Conservation (phyloP, 2,113 vertebrate species). For the Labeo rohita region DNA sequence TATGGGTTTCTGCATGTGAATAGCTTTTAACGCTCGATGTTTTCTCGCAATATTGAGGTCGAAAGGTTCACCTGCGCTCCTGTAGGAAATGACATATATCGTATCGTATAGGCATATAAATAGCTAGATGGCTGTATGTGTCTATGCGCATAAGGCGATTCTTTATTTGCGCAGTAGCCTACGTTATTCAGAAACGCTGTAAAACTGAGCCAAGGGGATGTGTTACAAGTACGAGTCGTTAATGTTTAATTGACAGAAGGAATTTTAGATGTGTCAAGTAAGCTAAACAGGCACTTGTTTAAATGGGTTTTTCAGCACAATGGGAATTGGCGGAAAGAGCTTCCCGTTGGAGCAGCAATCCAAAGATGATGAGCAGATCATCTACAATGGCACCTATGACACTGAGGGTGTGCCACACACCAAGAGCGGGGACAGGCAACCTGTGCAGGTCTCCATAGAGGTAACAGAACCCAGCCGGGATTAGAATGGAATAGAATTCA, state of each 20-base stretch:
- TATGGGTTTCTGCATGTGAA: background rate
- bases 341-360: slow-evolving; percentile 91
- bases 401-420: slow-evolving; percentile 96
- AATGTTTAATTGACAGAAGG: background rate
- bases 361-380: slow-evolving; percentile 83
- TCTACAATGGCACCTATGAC: slow-evolving; percentile 88
- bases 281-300: slow-evolving; percentile 42
- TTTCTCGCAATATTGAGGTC: too few relatives aligned
- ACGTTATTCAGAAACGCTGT: background rate
- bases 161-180: background rate
- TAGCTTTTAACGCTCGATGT: background rate
- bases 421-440: slow-evolving; percentile 96
- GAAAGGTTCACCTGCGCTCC: background rate
- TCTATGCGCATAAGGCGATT: background rate
- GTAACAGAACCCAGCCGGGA: slow-evolving; percentile 67
- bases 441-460: slow-evolving; percentile 90
- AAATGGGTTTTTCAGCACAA: slow-evolving; percentile 79
- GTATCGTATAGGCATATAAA: background rate
- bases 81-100: background rate
- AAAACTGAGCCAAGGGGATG: background rate
- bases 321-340: slow-evolving; percentile 87
- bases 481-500: background rate
- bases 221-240: background rate
- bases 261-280: background rate
- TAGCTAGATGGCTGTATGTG: background rate